phyloP scores from a whole-genome alignment of 2,888 invertebrate species.

The Ormyrus labotus region DNA sequence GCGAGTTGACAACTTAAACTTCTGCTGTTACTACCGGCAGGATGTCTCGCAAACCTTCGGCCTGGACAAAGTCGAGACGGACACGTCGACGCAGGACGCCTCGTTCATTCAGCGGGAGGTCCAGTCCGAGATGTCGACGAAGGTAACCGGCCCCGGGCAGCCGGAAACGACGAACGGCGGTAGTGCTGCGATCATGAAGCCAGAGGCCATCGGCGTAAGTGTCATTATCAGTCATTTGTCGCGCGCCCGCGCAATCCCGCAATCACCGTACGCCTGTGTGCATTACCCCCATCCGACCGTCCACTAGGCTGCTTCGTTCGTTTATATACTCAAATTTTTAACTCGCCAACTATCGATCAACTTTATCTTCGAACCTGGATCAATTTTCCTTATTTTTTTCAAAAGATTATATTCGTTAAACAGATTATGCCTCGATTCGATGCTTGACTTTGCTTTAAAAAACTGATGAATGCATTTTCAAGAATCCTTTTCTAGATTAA shows the following conservation, averaged over 20 bases:
- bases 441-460: no score
- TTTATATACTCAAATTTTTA: conserved; percentile 26
- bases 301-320: conserved; percentile 26
- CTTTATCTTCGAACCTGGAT: no score
- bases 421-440: no score
- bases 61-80: conserved; percentile 69
- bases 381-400: no score
- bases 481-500: no score
- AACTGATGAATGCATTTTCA: no score
- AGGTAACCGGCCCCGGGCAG: conserved; percentile 21
- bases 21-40: conserved; percentile 59
- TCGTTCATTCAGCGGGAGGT: conserved; percentile 50
- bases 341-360: neutral
- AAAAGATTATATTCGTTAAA: no score
- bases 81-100: conserved; percentile 48
- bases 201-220: conserved; percentile 58
- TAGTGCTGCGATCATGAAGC: conserved; percentile 47
- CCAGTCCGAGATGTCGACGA: conserved; percentile 34
- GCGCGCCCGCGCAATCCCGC: neutral
- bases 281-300: no score
- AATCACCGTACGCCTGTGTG: no score
- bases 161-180: conserved; percentile 49
- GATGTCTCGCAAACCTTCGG: conserved; percentile 74
- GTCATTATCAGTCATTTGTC: conserved; percentile 27
- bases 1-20: neutral